Percentiles rank a stretch among this genome's conserved stretches.
phyloP scores from a whole-genome alignment of 2,113 vertebrate genomes.

The Clarias batrachus region DNA sequence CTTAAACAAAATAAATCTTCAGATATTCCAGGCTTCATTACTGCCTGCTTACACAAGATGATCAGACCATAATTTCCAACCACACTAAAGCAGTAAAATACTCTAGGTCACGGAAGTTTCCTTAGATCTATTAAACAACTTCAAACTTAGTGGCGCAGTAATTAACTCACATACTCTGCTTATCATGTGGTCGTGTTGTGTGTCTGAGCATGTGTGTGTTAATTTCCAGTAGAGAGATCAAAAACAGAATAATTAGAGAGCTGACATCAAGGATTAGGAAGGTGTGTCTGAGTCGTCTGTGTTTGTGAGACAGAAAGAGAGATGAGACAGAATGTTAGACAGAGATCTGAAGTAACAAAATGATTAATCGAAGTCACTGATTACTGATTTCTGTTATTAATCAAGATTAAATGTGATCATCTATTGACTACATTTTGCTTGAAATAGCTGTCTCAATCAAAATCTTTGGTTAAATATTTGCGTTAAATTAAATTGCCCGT shows the following conservation, averaged over 20 bases:
- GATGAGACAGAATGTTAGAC: background rate
- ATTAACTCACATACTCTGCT: constrained; percentile 64
- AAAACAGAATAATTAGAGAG: constrained; percentile 41
- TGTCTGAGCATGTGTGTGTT: constrained; percentile 29
- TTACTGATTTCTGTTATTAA: background rate
- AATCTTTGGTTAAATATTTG: background rate
- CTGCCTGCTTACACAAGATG: constrained; percentile 22
- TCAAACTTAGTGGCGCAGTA: background rate
- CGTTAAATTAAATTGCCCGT: background rate
- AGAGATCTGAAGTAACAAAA: background rate
- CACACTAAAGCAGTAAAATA: constrained; percentile 10
- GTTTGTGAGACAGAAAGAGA: background rate
- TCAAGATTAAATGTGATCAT: background rate
- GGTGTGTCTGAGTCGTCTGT: constrained; percentile 65
- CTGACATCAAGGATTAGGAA: constrained; percentile 44
- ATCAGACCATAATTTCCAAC: background rate
- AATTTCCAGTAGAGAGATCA: constrained; percentile 30
- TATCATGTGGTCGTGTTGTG: background rate
- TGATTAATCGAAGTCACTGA: background rate
- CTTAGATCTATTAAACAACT: constrained; percentile 26
- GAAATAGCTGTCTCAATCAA: background rate
- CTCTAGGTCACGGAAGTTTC: constrained; percentile 5
- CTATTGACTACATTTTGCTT: background rate
- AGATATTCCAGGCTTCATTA: constrained; percentile 43
- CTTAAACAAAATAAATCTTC: constrained; percentile 17